Conservation (phyloP, 2,113 vertebrate species). For the Columbina picui region DNA sequence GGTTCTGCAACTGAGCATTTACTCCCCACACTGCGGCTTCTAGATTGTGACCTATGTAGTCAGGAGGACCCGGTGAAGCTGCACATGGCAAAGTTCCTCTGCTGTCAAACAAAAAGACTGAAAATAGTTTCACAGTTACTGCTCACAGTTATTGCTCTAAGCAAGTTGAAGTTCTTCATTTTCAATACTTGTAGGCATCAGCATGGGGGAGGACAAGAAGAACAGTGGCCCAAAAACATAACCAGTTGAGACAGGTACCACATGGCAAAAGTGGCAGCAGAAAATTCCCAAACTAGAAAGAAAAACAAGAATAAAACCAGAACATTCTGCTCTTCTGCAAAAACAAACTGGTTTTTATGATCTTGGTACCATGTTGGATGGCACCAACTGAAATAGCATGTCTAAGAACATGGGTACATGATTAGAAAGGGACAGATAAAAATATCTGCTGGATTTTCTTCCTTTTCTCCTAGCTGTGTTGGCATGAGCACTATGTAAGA, state of each 20-base stretch:
- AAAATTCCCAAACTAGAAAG: neutral
- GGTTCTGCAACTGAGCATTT: neutral
- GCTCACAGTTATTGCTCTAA: neutral
- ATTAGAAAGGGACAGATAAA: neutral
- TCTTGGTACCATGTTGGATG: neutral
- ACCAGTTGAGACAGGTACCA: neutral
- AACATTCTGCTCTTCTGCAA: neutral
- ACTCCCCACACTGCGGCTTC: too few species aligned
- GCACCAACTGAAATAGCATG: neutral
- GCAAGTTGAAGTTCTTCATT: rapidly evolving
- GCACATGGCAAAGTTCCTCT: neutral
- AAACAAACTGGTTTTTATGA: neutral
- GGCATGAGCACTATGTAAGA: neutral
- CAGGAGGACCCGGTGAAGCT: neutral
- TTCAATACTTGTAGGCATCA: neutral
- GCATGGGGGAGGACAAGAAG: neutral
- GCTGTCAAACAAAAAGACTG: neutral
- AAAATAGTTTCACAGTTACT: neutral
- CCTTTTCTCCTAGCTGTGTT: neutral
- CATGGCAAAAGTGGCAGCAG: neutral
- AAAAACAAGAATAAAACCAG: neutral
- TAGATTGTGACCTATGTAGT: neutral
- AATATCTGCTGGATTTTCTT: neutral
- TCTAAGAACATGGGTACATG: neutral
- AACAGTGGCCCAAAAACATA: neutral